Evolutionary conservation across 2,888 invertebrate genomes (phyloP).

Genomic region (Macrosoma leucophasiata): DNA sequence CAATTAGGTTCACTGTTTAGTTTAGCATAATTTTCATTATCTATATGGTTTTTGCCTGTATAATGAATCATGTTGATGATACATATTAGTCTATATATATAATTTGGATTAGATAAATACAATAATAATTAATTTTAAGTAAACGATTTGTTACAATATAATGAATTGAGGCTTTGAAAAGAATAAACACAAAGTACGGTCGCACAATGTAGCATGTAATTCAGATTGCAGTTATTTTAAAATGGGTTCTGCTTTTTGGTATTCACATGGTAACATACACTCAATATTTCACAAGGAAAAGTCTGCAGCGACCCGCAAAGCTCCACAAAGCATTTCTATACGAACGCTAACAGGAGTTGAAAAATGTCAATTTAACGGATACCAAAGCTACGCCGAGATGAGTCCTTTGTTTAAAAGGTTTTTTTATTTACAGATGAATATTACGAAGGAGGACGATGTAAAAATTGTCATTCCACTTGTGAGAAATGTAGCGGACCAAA

Average conservation of each 20-base stretch:
- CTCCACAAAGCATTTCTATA: slow-evolving; percentile 29
- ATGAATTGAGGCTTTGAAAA: no score
- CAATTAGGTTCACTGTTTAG: no score
- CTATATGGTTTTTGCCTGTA: no score
- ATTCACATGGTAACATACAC: slow-evolving; percentile 16
- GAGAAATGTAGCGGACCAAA: slow-evolving; percentile 88
- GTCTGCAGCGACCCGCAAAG: slow-evolving; percentile 27
- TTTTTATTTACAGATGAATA: slow-evolving; percentile 79
- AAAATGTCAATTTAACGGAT: slow-evolving; percentile 32
- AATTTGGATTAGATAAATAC: no score
- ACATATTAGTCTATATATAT: no score
- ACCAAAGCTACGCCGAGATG: slow-evolving; percentile 25
- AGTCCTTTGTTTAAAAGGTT: slow-evolving; percentile 29
- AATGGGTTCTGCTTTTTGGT: slow-evolving; percentile 8
- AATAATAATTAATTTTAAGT: no score
- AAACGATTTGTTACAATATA: no score
- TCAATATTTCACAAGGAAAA: slow-evolving; percentile 21
- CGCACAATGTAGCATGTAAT: no score
- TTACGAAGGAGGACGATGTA: slow-evolving; percentile 84
- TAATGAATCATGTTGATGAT: no score
- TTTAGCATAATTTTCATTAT: no score
- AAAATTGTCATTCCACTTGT: slow-evolving; percentile 88
- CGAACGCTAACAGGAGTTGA: slow-evolving; percentile 26
- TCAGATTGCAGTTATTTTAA: no score
- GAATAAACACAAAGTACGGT: no score